phyloP scores from a whole-genome alignment of 2,113 vertebrate genomes.

The Abramis brama region DNA sequence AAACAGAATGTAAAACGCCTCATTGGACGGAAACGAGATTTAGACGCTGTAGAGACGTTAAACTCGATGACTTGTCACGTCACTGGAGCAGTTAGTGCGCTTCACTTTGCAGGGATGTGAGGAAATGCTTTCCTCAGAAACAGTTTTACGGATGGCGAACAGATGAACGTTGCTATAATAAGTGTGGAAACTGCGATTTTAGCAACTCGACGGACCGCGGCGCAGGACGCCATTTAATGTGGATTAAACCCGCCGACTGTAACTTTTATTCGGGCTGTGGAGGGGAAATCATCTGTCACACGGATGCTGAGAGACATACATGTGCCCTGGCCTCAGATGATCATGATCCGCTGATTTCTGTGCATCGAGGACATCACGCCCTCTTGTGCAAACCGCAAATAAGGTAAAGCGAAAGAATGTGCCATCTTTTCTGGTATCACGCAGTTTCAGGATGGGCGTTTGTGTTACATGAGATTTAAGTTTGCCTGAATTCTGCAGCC shows the following conservation, averaged over 20 bases:
- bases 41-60: conserved; percentile 69
- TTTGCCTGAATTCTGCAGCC: not conserved
- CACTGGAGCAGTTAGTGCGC: not conserved
- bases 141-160: conserved; percentile 23
- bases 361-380: conserved; percentile 70
- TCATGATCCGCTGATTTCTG: conserved; percentile 71
- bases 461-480: not conserved
- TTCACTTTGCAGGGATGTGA: conserved; percentile 25
- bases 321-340: conserved; percentile 73
- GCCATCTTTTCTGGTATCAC: conserved; percentile 24
- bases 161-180: conserved; percentile 14
- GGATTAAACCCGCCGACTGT: conserved; percentile 28
- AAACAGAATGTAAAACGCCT: not conserved
- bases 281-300: conserved; percentile 45
- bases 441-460: conserved; percentile 62
- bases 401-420: conserved; percentile 67
- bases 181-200: conserved; percentile 46
- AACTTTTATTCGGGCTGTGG: conserved; percentile 54
- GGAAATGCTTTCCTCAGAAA: not conserved
- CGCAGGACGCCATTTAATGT: conserved; percentile 44
- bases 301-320: conserved; percentile 62
- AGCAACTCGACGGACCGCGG: conserved; percentile 35
- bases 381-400: conserved; percentile 64
- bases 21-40: not conserved
- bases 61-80: conserved; percentile 41